These are phyloP conservation scores for Diorhabda sublineata DNA, from an alignment of 1,140 invertebrate species.

Conservation along the genomic window DNA sequence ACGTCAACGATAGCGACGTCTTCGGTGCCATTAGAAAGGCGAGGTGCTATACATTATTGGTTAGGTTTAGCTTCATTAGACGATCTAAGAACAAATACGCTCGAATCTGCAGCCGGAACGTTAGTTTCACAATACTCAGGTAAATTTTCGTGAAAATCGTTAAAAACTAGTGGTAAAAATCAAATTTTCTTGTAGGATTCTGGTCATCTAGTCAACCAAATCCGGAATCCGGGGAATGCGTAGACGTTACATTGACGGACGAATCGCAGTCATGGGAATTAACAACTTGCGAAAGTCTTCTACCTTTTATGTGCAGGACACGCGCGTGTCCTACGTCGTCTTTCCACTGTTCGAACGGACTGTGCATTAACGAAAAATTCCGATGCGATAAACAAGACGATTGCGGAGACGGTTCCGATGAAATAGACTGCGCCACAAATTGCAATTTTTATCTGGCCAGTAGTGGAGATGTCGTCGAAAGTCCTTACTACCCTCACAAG, in stretches of 20 bases:
- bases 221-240: slow-evolving; percentile 81
- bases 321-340: slow-evolving; percentile 88
- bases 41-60: slow-evolving; percentile 73
- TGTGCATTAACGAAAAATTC: slow-evolving; percentile 84
- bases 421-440: slow-evolving; percentile 80
- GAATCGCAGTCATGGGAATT: slow-evolving; percentile 84
- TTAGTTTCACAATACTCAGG: slow-evolving; percentile 88
- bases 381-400: slow-evolving; percentile 90
- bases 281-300: slow-evolving; percentile 86
- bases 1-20: slow-evolving; percentile 70
- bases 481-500: slow-evolving; percentile 90
- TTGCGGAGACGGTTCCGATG: slow-evolving; percentile 87
- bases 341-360: slow-evolving; percentile 88
- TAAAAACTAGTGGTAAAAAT: not conserved
- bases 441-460: slow-evolving; percentile 92
- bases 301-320: slow-evolving; percentile 91
- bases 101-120: slow-evolving; percentile 87
- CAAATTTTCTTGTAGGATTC: slow-evolving; percentile 58
- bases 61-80: slow-evolving; percentile 83
- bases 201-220: slow-evolving; percentile 86
- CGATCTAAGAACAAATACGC: slow-evolving; percentile 85
- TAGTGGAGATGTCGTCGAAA: slow-evolving; percentile 91
- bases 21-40: slow-evolving; percentile 53
- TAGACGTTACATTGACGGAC: slow-evolving; percentile 71
- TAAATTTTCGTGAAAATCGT: slow-evolving; percentile 33